Evolutionary conservation across 1,140 invertebrate genomes (phyloP).

Genomic region (Tetramorium parvispinum): DNA sequence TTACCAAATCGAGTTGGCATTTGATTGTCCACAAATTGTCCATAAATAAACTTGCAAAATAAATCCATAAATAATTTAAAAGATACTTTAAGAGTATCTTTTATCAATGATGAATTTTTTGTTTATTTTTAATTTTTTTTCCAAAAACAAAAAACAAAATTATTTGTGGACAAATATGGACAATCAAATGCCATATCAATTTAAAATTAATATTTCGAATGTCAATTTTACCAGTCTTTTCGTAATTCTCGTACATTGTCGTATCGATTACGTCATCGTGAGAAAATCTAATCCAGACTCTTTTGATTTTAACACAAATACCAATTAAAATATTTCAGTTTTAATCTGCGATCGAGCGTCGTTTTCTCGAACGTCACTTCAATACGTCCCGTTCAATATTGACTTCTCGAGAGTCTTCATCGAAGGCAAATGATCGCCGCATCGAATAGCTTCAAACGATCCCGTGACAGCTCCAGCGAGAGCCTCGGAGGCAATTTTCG

Average conservation of each 20-base stretch:
- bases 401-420: constrained; percentile 20
- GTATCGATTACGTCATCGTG: constrained; percentile 7
- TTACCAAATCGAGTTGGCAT: too few species aligned
- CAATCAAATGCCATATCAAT: too few species aligned
- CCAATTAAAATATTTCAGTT: constrained; percentile 45
- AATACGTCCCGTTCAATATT: constrained; percentile 24
- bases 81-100: too few species aligned
- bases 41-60: too few species aligned
- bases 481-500: constrained; percentile 36
- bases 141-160: too few species aligned
- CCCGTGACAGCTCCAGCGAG: constrained; percentile 35
- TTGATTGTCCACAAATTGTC: too few species aligned
- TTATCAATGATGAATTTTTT: too few species aligned
- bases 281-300: neutral
- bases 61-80: too few species aligned
- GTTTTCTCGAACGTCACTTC: constrained; percentile 38
- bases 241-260: neutral
- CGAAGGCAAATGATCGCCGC: constrained; percentile 35
- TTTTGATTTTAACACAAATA: constrained; percentile 54
- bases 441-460: constrained; percentile 13
- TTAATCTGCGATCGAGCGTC: neutral
- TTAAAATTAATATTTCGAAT: too few species aligned
- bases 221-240: neutral
- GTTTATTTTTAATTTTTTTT: too few species aligned
- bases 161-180: too few species aligned